Base-by-base conservation (phyloP, 2,888 invertebrate species). In the Lomographa bimaculata region DNA sequence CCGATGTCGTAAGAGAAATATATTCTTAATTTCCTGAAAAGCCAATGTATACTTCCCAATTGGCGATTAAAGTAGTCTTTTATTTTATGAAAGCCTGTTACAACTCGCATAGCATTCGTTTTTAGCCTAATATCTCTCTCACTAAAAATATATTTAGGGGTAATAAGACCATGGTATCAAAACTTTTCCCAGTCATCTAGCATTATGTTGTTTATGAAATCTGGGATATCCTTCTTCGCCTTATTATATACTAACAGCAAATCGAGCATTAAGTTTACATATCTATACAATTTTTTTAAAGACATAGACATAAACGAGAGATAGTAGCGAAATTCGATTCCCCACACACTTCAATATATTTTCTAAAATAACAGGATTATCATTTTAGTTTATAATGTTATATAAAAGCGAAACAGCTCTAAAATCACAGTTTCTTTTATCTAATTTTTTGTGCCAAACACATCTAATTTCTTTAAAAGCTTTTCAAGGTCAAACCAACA, bases 1-100 rank as follows among this genome's bases (percentile, higher is more conserved):
- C 26, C 35, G n/a, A 45, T 27, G 6, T 45, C 44, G 7, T 39
- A 7, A 7, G 17, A 30, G 10, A 45, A 45, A 11, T 45, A 45
- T 17, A 33, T 23, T 32, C 32, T 39, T 10, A 45, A 20, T 7
- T 34, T 45, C 5, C 7, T 9, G 1, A 26, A 0, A 14, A 45
- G 14, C 39, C 44, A 39, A 19, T 45, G 39, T 3, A 23, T n/a
- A 19, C 7, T 19, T 19, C 19, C 19, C n/a, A 19, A 30, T 7
- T 25, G 7, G 5, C 19, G 1, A 11, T 26, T 6, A 7, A 30
- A 30, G 17, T 27, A 39, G 17, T 27, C 7, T 39, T 35, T 23
- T 5, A 45, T 45, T 5, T 9, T 12, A 2, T 38, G 25, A 17
- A 39, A 45, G 14, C 39, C 23, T 7, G 20, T 11, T 2, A 45